These are phyloP conservation scores for Aethes cnicana DNA, from an alignment of 2,888 invertebrate genomes.

Conservation along the genomic window DNA sequence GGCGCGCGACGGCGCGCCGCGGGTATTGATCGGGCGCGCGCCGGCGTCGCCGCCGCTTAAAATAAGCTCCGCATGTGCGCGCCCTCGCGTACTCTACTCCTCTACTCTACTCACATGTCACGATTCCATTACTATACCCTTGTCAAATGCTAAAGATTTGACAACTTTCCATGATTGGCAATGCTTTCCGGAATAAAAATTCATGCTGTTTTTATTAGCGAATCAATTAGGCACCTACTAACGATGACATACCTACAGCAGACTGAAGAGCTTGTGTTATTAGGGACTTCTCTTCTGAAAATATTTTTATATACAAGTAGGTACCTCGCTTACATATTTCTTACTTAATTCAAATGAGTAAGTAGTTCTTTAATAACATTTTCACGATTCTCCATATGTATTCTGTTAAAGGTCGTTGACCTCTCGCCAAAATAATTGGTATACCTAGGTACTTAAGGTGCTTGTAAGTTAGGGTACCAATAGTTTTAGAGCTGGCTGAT, in stretches of 20 bases:
- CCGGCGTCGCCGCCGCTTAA: slow-evolving; percentile 78
- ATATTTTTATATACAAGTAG: too few species aligned
- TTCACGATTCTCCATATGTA: background rate
- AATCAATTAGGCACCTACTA: too few species aligned
- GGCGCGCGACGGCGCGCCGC: slow-evolving; percentile 71
- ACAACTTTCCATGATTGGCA: slow-evolving; percentile 3
- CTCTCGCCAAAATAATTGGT: background rate
- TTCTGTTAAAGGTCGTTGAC: background rate
- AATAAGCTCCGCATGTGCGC: slow-evolving; percentile 80
- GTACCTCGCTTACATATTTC: too few species aligned
- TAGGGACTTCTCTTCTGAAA: too few species aligned
- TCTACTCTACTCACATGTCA: slow-evolving; percentile 38
- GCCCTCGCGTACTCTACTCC: slow-evolving; percentile 44
- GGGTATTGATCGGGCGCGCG: slow-evolving; percentile 81
- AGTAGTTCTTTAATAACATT: background rate
- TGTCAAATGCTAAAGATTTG: slow-evolving; percentile 20
- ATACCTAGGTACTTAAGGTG: too few species aligned
- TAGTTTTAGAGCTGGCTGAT: too few species aligned
- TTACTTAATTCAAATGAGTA: too few species aligned
- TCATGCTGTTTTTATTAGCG: background rate
- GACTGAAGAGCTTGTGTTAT: too few species aligned
- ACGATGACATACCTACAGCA: too few species aligned
- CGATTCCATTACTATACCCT: slow-evolving; percentile 25
- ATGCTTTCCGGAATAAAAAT: background rate
- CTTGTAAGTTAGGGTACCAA: too few species aligned